These are phyloP conservation scores for Hesperophylax magnus DNA, from an alignment of 1,140 invertebrate genomes.

Conservation along the genomic window DNA sequence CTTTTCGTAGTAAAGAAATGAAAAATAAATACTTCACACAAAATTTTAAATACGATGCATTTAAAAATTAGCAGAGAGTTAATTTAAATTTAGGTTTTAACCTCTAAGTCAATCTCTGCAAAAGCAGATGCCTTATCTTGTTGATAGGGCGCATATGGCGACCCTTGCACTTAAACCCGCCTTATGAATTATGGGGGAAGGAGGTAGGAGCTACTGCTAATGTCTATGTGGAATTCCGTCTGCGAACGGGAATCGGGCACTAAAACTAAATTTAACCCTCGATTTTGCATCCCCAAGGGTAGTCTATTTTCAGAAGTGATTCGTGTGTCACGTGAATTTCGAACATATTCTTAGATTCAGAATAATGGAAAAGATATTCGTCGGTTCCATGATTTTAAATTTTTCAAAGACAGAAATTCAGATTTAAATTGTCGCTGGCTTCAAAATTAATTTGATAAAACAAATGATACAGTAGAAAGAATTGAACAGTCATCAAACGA, in stretches of 20 bases:
- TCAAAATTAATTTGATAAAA: too few species aligned
- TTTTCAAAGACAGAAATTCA: too few species aligned
- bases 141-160: slow-evolving; percentile 14
- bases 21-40: too few species aligned
- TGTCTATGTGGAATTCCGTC: slow-evolving; percentile 7
- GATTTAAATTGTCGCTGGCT: too few species aligned
- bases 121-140: slow-evolving; percentile 23
- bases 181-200: slow-evolving; percentile 10
- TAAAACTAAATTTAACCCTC: slow-evolving; percentile 9
- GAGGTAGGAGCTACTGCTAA: not conserved
- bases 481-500: too few species aligned
- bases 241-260: not conserved
- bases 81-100: not conserved
- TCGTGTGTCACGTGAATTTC: not conserved
- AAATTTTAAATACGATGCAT: too few species aligned
- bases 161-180: slow-evolving; percentile 26
- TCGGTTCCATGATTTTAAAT: too few species aligned
- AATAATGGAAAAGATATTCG: too few species aligned
- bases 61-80: too few species aligned
- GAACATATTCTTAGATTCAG: too few species aligned
- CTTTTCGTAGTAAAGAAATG: too few species aligned
- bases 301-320: slow-evolving; percentile 12
- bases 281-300: not conserved
- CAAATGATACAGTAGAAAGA: too few species aligned
- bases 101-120: not conserved